Base-by-base conservation (phyloP, 2,888 invertebrate genomes). In the Neoitamus cyanurus region DNA sequence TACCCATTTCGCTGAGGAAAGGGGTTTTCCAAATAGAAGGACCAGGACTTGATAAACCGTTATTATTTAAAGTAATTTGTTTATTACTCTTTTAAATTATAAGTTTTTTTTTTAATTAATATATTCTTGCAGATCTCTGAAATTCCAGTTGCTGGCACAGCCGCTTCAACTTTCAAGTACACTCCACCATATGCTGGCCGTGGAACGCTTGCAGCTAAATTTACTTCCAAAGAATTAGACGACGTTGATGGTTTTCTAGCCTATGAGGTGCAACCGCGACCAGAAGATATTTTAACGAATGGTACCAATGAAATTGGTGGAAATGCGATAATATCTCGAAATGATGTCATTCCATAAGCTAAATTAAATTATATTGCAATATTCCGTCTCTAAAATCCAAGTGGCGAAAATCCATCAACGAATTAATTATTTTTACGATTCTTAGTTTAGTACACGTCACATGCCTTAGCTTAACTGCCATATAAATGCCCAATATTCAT, bases 191-290 rank as follows among this genome's bases (percentile, higher is more conserved):
- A 95, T 90, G 93, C 94, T 0, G 98, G 98, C 0, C 94, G 95
- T 46, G 95, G 95, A 86, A 96, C 97, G 20, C 94, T 98, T 86
- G 94, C 95, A 30, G 97, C 96, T 25, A 98, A 97, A 90, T 98
- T 98, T 91, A 93, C 93, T 78, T 96, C 97, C 11, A 96, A 95
- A 88, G 97, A 98, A 90, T 93, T 98, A 88, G 94, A 95, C 86
- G 98, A 98, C 89, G 96, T 98, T 1, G 97, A 98, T 88, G 98
- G 98, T 1, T 97, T 95, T 91, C 90, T 95, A n/a, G 94, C 95
- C 80, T 94, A 96, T 87, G 94, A 94, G 91, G 95, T 97, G 6
- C 92, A 92, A 86, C 91, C 91, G 0, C 87, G 89, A 48, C 89
- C 90, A 0, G 90, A 89, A 68, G 91, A 91, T 87, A 85, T 90